Percentiles rank a stretch among this genome's conserved stretches.
Evolutionary conservation across 2,113 vertebrate species (phyloP).

Genomic region (Alaudala cheleensis): DNA sequence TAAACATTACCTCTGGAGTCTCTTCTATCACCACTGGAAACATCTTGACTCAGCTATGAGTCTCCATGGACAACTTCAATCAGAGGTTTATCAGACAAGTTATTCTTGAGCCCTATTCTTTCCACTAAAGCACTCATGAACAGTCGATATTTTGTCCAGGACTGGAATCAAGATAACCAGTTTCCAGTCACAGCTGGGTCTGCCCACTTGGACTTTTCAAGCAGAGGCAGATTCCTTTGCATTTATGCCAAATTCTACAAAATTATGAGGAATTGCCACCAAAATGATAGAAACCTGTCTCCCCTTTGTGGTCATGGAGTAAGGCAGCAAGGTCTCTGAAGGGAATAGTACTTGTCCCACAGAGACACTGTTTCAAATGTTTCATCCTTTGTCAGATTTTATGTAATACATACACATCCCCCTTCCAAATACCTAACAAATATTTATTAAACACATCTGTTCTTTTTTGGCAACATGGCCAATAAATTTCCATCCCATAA

Average conservation of each 20-base stretch:
- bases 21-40: background rate
- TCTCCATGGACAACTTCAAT: background rate
- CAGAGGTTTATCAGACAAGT: background rate
- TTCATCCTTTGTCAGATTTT: background rate
- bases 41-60: background rate
- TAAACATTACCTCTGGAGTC: background rate
- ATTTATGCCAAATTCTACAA: background rate
- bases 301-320: background rate
- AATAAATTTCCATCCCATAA: background rate
- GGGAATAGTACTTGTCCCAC: background rate
- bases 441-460: constrained; percentile 27
- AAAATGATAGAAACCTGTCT: background rate
- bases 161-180: background rate
- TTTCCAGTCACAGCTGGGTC: background rate
- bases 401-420: background rate
- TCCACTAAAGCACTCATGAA: background rate
- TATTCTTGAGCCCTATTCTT: background rate
- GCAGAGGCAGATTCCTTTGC: background rate
- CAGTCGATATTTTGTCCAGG: background rate
- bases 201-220: background rate
- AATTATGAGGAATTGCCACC: background rate
- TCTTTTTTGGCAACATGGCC: background rate
- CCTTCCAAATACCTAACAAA: background rate
- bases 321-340: background rate
- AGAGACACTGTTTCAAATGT: background rate